Conservation (phyloP, 2,113 vertebrate species). For the Perccottus glenii region DNA sequence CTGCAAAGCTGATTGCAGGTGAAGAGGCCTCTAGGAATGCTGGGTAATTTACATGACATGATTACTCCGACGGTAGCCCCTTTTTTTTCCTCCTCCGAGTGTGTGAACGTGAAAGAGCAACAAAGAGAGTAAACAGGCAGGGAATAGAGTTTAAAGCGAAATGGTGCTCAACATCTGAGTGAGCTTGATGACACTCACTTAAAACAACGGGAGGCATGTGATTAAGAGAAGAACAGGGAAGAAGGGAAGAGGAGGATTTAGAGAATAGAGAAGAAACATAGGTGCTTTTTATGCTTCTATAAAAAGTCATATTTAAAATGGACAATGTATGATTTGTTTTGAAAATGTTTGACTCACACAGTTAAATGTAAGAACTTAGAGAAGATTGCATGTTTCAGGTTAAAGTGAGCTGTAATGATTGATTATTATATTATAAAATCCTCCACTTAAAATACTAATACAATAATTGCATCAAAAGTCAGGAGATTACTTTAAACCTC, state of each 20-base stretch:
- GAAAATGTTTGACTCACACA: too few relatives aligned
- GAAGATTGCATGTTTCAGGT: too few relatives aligned
- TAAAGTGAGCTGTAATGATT: too few relatives aligned
- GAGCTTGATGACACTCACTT: conserved; percentile 68
- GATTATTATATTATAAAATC: too few relatives aligned
- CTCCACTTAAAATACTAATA: too few relatives aligned
- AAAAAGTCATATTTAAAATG: too few relatives aligned
- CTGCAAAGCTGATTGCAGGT: conserved; percentile 69
- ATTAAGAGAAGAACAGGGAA: conserved; percentile 45
- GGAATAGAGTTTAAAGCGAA: conserved; percentile 52
- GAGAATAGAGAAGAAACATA: not conserved
- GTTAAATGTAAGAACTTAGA: too few relatives aligned
- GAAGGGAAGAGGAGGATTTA: not conserved
- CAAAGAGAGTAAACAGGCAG: not conserved
- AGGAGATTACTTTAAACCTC: too few relatives aligned
- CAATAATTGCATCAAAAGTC: too few relatives aligned
- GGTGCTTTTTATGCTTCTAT: too few relatives aligned
- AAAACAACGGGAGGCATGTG: conserved; percentile 51
- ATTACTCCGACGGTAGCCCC: conserved; percentile 54
- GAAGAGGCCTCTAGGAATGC: conserved; percentile 70
- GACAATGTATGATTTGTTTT: too few relatives aligned
- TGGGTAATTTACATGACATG: conserved; percentile 74
- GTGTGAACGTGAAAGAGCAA: conserved; percentile 8
- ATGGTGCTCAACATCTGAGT: too few relatives aligned
- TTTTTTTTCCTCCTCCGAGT: conserved; percentile 31